phyloP scores from a whole-genome alignment of 2,797 vertebrate genomes.

The Myotis planiceps region DNA sequence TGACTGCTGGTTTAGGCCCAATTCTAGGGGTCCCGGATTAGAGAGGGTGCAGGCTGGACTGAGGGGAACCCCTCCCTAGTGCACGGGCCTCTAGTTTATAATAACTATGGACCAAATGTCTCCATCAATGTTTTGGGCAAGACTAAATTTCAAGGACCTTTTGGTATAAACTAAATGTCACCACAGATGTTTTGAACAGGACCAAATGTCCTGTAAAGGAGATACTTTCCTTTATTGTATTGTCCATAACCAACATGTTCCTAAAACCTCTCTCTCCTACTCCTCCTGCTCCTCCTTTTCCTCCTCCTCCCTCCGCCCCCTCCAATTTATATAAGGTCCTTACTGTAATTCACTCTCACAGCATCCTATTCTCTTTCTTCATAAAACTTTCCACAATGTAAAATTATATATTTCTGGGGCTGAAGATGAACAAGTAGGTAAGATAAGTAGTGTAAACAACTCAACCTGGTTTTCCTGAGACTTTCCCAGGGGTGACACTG shows the following conservation, averaged over 20 bases:
- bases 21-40: too few relatives aligned
- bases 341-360: neutral
- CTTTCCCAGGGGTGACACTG: neutral
- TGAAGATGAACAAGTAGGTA: neutral
- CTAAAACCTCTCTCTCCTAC: neutral
- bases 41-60: too few relatives aligned
- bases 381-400: neutral
- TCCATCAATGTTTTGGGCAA: neutral
- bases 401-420: neutral
- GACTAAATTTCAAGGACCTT: neutral
- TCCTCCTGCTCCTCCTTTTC: too few relatives aligned
- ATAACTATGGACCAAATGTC: neutral
- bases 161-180: neutral
- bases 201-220: neutral
- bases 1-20: too few relatives aligned
- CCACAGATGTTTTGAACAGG: neutral
- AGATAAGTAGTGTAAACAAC: neutral
- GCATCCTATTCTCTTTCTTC: neutral
- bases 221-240: neutral
- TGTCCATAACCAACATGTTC: neutral
- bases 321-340: neutral
- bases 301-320: neutral
- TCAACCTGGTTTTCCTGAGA: neutral
- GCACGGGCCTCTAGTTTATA: neutral
- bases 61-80: too few relatives aligned